phyloP scores from a whole-genome alignment of 2,797 vertebrate species.

The Arctocebus calabarensis region DNA sequence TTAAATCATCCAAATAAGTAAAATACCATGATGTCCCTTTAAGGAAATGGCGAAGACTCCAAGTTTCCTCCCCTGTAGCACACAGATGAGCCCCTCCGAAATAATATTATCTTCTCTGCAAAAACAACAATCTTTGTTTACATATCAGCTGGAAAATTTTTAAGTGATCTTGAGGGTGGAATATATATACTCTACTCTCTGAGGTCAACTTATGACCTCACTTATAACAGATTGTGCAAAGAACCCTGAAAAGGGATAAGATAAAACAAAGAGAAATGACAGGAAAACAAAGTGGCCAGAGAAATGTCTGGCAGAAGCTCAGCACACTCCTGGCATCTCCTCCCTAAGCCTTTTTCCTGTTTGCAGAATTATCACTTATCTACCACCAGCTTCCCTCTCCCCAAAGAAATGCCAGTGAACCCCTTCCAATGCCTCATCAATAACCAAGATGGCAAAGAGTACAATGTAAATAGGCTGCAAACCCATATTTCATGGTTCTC shows the following conservation, averaged over 20 bases:
- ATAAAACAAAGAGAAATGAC: constrained; percentile 54
- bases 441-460: not conserved
- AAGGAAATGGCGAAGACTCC: constrained; percentile 56
- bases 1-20: not conserved
- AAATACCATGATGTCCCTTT: constrained; percentile 27
- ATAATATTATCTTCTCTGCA: constrained; percentile 63
- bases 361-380: not conserved
- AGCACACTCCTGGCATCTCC: constrained; percentile 3
- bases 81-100: constrained; percentile 9
- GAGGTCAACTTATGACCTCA: constrained; percentile 62
- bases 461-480: not conserved
- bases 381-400: not conserved
- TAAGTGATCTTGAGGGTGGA: constrained; percentile 64
- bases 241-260: constrained; percentile 45
- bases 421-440: not conserved
- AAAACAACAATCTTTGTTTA: constrained; percentile 72
- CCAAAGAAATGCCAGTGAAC: not conserved
- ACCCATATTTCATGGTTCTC: not conserved
- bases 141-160: constrained; percentile 60
- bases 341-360: not conserved
- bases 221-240: constrained; percentile 56
- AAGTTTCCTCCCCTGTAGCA: constrained; percentile 31
- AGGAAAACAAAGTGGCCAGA: constrained; percentile 44
- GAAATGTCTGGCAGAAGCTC: constrained; percentile 10
- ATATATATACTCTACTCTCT: not conserved